Conservation (phyloP, 1,140 invertebrate species). For the Drosophila bifasciata region DNA sequence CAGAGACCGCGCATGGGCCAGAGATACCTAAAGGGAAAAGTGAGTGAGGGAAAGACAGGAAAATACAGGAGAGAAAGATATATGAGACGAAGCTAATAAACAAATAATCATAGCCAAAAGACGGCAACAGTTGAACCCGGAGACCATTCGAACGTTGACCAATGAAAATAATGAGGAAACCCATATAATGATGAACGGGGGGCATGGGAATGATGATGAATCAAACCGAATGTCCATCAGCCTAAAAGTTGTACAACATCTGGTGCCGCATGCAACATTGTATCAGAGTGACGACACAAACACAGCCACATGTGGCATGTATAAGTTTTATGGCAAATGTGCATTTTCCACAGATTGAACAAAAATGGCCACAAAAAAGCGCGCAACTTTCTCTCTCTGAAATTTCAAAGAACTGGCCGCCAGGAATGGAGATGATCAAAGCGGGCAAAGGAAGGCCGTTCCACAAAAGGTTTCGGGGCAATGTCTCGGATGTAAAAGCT, state of each 20-base stretch:
- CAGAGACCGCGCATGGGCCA: constrained; percentile 5
- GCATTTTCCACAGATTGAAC: constrained; percentile 43
- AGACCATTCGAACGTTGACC: background rate
- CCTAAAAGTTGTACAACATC: constrained; percentile 37
- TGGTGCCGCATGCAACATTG: constrained; percentile 45
- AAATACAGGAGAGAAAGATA: background rate
- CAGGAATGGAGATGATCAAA: background rate
- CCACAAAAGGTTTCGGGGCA: no score
- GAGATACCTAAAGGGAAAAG: constrained; percentile 4
- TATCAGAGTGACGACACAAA: background rate
- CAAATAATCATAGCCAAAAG: constrained; percentile 29
- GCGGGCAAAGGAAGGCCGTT: no score
- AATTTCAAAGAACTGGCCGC: constrained; percentile 26
- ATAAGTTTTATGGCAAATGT: constrained; percentile 35
- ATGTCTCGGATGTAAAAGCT: no score
- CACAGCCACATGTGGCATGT: background rate
- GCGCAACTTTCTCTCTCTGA: constrained; percentile 21
- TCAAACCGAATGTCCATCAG: background rate
- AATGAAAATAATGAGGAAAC: constrained; percentile 5
- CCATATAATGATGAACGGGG: constrained; percentile 25
- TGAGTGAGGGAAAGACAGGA: background rate
- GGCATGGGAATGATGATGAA: constrained; percentile 12
- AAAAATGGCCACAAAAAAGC: constrained; percentile 21
- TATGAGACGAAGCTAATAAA: constrained; percentile 29
- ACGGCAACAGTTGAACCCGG: background rate